Evolutionary conservation across 2,888 invertebrate species (phyloP).

Genomic region (Pterostichus madidus): DNA sequence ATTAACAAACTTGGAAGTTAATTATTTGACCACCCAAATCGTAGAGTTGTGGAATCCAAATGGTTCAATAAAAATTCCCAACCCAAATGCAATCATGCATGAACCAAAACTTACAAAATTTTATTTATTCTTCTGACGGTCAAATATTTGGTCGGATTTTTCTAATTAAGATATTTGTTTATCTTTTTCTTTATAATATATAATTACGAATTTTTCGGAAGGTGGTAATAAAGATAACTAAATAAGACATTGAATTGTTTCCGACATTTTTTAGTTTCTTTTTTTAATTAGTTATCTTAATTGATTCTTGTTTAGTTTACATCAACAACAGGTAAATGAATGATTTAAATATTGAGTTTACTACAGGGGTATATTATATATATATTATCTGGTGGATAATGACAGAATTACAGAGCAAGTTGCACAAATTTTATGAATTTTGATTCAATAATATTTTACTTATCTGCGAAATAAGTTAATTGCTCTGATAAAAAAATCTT

Average conservation of each 20-base stretch:
- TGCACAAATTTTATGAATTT: too few species aligned
- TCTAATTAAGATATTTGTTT: conserved; percentile 45
- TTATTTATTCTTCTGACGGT: neutral
- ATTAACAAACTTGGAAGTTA: conserved; percentile 45
- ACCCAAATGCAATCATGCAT: conserved; percentile 38
- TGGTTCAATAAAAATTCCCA: conserved; percentile 48
- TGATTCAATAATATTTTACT: too few species aligned
- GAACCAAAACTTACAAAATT: conserved; percentile 31
- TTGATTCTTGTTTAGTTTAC: too few species aligned
- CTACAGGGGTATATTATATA: too few species aligned
- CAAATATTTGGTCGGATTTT: conserved; percentile 3
- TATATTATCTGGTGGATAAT: too few species aligned
- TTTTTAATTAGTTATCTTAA: too few species aligned
- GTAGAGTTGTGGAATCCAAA: conserved; percentile 25
- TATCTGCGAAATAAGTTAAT: too few species aligned
- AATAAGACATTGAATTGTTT: conserved; percentile 28
- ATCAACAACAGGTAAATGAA: too few species aligned
- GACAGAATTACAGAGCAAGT: too few species aligned
- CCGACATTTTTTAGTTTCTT: neutral
- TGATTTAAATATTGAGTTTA: too few species aligned
- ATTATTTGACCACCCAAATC: conserved; percentile 46
- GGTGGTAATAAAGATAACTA: conserved; percentile 29
- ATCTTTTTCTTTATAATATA: conserved; percentile 18
- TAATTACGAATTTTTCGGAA: conserved; percentile 48
- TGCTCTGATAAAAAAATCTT: too few species aligned